These are phyloP conservation scores for Meloidogyne hapla DNA, from an alignment of 1,140 invertebrate genomes.

Conservation along the genomic window DNA sequence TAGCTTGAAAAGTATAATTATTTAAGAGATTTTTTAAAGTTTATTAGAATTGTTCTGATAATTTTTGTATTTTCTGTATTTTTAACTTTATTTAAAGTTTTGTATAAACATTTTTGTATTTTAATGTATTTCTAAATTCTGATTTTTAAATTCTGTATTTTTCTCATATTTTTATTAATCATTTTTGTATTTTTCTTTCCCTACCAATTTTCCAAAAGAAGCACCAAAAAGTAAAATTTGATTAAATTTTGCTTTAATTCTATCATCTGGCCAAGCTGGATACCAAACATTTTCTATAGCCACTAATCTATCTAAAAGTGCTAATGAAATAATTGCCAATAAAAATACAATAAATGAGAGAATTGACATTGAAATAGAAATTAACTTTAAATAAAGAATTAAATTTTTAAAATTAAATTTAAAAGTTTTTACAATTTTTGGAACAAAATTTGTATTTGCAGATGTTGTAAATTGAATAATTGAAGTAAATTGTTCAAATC, in stretches of 20 bases:
- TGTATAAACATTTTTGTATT: too few species aligned
- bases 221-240: conserved; percentile 11
- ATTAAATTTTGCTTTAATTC: conserved; percentile 21
- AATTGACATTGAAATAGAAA: conserved; percentile 55
- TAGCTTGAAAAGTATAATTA: too few species aligned
- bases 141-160: too few species aligned
- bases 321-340: conserved; percentile 45
- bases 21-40: too few species aligned
- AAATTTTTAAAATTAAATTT: not conserved
- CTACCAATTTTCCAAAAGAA: conserved; percentile 30
- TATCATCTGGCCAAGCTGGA: conserved; percentile 33
- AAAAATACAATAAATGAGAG: conserved; percentile 46
- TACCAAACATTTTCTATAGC: conserved; percentile 38
- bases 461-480: not conserved
- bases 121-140: too few species aligned
- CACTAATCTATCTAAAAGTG: conserved; percentile 52
- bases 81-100: too few species aligned
- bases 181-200: too few species aligned
- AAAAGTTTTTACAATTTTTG: conserved; percentile 13
- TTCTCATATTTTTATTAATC: too few species aligned
- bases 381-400: conserved; percentile 34
- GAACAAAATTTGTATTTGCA: conserved; percentile 20
- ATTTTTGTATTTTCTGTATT: too few species aligned
- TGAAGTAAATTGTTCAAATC: conserved; percentile 3
- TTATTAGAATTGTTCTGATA: too few species aligned